Base-by-base conservation (phyloP, 64 coral and sea anemone species). In the Acropora yongei region DNA sequence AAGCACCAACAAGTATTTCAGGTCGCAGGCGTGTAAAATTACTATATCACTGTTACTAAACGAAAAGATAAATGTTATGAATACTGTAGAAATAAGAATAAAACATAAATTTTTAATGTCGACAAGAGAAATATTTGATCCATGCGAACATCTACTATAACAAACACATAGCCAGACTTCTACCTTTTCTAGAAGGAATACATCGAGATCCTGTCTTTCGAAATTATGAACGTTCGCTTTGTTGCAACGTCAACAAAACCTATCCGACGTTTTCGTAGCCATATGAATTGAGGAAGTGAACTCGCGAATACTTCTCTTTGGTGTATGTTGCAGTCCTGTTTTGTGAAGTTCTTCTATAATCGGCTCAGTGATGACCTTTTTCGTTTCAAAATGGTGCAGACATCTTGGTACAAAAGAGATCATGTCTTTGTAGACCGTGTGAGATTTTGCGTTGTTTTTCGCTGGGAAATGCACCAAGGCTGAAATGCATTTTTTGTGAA, bases 291-390 rank as follows among this genome's bases (percentile, higher is more conserved):
- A 85, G 7, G 82, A 85, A 0, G 65, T 71, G 19, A 68, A 85
- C 66, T 85, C 63, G 2, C 82, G 63, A 68, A 85, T 30, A 7
- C 41, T 40, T 19, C 18, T 85, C 61, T 47, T 48, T 8, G 82
- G 82, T 13, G 49, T 42, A 71, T 85, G 82, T 2, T 85, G 14
- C 13, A 85, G 17, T 18, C 61, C 43, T 14, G 65, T 85, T 85
- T 85, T 85, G 18, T 68, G 66, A 39, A 85, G n/a, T n/a, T 69
- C 82, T 49, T 72, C 82, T 10, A 85, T 46, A 71, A 48, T n/a
- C 30, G 82, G 82, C 8, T 85, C 82, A 6, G 42, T 85, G 8
- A 85, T 8, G 49, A 85, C 39, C 44, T 67, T 85, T 85, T 49
- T 85, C 63, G 63, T n/a, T 44, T 85, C 61, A 46, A 17, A 85